These are phyloP conservation scores for Trichogramma pretiosum DNA, from an alignment of 1,140 invertebrate species.

Conservation along the genomic window DNA sequence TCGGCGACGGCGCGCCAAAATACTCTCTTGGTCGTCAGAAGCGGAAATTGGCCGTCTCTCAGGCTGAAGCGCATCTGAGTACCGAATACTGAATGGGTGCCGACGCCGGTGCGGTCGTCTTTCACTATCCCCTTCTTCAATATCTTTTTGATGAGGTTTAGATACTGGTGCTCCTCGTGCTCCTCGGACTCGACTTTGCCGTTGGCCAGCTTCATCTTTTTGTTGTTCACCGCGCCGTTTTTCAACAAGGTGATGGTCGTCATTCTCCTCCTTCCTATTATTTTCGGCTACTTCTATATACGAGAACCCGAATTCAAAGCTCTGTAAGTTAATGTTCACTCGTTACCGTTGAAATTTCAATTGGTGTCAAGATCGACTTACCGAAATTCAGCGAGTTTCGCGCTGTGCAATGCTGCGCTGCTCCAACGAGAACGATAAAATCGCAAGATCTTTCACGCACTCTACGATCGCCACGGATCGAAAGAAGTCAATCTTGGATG, in stretches of 20 bases:
- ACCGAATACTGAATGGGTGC: conserved; percentile 88
- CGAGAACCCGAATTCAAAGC: background rate
- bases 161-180: conserved; percentile 42
- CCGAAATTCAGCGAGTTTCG: too few relatives aligned
- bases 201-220: conserved; percentile 11
- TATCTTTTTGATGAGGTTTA: conserved; percentile 55
- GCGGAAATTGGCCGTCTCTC: conserved; percentile 66
- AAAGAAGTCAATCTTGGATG: conserved; percentile 2
- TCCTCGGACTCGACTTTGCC: conserved; percentile 12
- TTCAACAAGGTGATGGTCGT: background rate
- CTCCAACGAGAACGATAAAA: too few relatives aligned
- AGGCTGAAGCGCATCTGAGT: conserved; percentile 82
- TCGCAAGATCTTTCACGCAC: too few relatives aligned
- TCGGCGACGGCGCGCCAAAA: conserved; percentile 89
- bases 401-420: too few relatives aligned
- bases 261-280: conserved; percentile 1
- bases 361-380: too few relatives aligned
- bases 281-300: background rate
- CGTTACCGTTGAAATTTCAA: too few relatives aligned
- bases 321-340: too few relatives aligned
- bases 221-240: background rate
- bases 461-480: too few relatives aligned
- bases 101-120: conserved; percentile 83
- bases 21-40: conserved; percentile 94
- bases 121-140: conserved; percentile 58